Evolutionary conservation across 2,888 invertebrate species (phyloP), one percentile per base, ranked within the genome.

Genomic region (Pyrocoelia pectoralis): DNA sequence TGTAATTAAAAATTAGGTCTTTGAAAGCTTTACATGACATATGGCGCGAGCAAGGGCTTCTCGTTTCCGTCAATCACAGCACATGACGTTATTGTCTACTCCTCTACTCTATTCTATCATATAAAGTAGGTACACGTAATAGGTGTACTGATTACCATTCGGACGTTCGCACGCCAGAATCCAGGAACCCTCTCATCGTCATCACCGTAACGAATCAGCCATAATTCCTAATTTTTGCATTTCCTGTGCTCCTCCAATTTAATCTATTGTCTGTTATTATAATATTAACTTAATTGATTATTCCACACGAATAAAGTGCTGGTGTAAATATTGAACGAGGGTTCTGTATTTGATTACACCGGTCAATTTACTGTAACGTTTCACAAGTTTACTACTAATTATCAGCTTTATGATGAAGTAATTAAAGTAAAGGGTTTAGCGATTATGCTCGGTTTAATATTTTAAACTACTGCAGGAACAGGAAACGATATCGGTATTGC

Each of bases 1-100:
- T 28, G 17, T 56, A 49, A 56, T 56, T 56, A 49, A 49, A 33
- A 17, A 48, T 17, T 38, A 48, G 13, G 19, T 24, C 29, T 29
- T 15, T 33, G 29, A 43, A 48, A 8, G 6, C 12, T 51, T 24
- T 29, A 50, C 17, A 24, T 38, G 19, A 40, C 65, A 65, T 65
- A 65, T 65, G 65, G 65, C 33, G 58, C 55, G 41, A 65, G 18
- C 17, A 61, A 66, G 74, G 77, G 77, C 75, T 77, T 78, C 77
- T 68, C 72, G 68, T 70, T 78, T 77, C 78, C 78, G 77, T 77
- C 77, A 78, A 78, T 78, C 78, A 76, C 76, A 64, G 74, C 72
- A 74, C 67, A 73, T 73, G 73, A 70, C 71, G 65, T 70, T 67
- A 72, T 66, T 63, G 65, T 57, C 48, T 63, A 41, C 24, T 58